Base-by-base conservation (phyloP, 2,113 vertebrate species). In the Laterallus jamaicensis region DNA sequence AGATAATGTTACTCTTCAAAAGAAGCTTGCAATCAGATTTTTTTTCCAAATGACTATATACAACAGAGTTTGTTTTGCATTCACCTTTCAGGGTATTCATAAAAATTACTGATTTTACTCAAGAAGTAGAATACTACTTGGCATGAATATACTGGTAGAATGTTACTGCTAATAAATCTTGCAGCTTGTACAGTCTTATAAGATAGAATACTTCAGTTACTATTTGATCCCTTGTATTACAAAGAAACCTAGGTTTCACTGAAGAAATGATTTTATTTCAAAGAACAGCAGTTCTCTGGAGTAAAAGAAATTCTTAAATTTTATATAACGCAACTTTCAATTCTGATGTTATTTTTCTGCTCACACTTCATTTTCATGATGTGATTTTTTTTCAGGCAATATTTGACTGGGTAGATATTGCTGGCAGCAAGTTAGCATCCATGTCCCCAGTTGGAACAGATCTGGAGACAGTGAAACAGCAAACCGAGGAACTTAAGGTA, bases 361-460 rank as follows among this genome's bases (percentile, higher is more conserved):
- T 93, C 37, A 77, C 2, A 4, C 37, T 93, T 79, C 14, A 74
- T n/a, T 94, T 86, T 76, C 22, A 26, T 60, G 13, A 68, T 95
- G 60, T 97, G 63, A 95, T 96, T 97, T 97, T 96, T 97, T 97
- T 98, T 58, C 98, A 99, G 99, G 99, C 99, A 79, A 97, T 99
- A 97, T 99, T 99, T 95, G 99, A 99, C 98, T 99, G 99, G 98
- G 98, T 99, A 82, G 99, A 99, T 95, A 99, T 99, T 94, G 98
- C 99, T 86, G 99, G 98, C 82, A 97, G 97, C 95, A 99, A 99
- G 97, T 98, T 99, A 97, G 98, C 99, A 93, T 98, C 98, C 29
- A 99, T 99, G 99, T 98, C 99, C 82, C 99, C 99, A 31, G 98
- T 99, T 16, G 99, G 99, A 97, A 99, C 99, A 60, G 99, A 99